Evolutionary conservation across 2,797 vertebrate species (phyloP), one percentile per base, ranked within the genome.

Genomic region (Orientallactaga sibirica): DNA sequence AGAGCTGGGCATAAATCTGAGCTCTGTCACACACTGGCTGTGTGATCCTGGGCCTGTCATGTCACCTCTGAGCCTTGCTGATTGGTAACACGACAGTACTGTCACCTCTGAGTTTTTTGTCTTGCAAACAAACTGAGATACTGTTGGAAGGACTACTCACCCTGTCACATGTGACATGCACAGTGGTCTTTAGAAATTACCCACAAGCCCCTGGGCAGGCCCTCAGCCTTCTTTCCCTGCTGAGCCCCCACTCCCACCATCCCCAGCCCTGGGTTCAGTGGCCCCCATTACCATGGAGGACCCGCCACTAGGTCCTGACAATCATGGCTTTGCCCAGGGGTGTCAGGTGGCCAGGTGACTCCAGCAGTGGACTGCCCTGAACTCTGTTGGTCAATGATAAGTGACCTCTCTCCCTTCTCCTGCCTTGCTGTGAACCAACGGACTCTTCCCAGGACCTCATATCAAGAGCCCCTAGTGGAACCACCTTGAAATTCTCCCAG

Each of bases 51-150:
- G 64, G 66, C 20, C 48, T 84, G 58, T 78, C 52, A n/a, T 12
- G 85, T 33, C 7, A 66, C 58, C 82, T 88, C 86, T 27, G 55
- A 92, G 22, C 29, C 82, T 67, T 24, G 15, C 76, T 70, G 15
- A 19, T 68, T 37, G 37, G 66, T n/a, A 48, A 68, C 24, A 7
- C 0, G 64, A 41, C 33, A 24, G 58, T 41, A 29, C 52, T 0
- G 24, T 43, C 24, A 58, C 9, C n/a, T 48, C 41, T 64, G 33
- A 83, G 71, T 58, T 48, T 1, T 22, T 0, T 27, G 15, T 66
- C 37, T 75, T 68, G 61, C 55, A 25, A 66, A 68, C 67, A 19
- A 66, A 76, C 43, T 4, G 82, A 90, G 88, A 79, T 2, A n/a
- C 27, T 20, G 10, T 15, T 33, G 14, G 22, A n/a, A 58, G 74